phyloP scores from a whole-genome alignment of 2,888 invertebrate genomes.

The Trichopria drosophilae region DNA sequence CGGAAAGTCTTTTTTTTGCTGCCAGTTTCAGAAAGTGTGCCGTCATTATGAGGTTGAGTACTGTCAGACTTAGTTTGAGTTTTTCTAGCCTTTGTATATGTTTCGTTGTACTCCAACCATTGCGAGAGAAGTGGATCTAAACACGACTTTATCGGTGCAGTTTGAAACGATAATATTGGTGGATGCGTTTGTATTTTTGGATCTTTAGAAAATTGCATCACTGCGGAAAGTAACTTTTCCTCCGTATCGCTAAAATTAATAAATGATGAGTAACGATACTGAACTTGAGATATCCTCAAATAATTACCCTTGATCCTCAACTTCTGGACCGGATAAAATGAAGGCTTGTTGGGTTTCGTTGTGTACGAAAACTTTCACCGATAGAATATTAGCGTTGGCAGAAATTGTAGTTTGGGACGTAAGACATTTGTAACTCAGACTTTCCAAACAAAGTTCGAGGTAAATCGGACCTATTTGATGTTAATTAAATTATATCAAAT shows the following conservation, averaged over 20 bases:
- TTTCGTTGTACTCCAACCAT: constrained; percentile 66
- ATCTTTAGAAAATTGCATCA: constrained; percentile 58
- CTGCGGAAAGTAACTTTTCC: constrained; percentile 34
- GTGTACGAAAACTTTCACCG: constrained; percentile 62
- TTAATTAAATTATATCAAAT: constrained; percentile 20
- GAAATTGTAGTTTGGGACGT: constrained; percentile 53
- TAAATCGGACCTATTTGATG: constrained; percentile 63
- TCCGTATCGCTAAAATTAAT: constrained; percentile 2
- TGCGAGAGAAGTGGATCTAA: constrained; percentile 69
- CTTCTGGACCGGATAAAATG: constrained; percentile 63
- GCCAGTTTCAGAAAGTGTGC: constrained; percentile 47
- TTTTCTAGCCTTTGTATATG: too few relatives aligned
- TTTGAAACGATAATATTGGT: constrained; percentile 60
- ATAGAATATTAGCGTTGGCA: constrained; percentile 55
- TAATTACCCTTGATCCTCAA: constrained; percentile 36
- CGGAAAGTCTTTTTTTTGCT: constrained; percentile 50
- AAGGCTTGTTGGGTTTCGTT: constrained; percentile 62
- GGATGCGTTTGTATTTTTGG: constrained; percentile 58
- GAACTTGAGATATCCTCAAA: constrained; percentile 19
- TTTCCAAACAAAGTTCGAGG: constrained; percentile 66
- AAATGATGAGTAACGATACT: background rate
- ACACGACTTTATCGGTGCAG: constrained; percentile 61
- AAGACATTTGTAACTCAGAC: constrained; percentile 55
- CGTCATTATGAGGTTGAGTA: constrained; percentile 43
- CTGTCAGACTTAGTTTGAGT: constrained; percentile 35